Percentiles rank a stretch among this genome's conserved stretches.
Conservation (phyloP, 2,797 vertebrate genomes). For the Varecia variegata region DNA sequence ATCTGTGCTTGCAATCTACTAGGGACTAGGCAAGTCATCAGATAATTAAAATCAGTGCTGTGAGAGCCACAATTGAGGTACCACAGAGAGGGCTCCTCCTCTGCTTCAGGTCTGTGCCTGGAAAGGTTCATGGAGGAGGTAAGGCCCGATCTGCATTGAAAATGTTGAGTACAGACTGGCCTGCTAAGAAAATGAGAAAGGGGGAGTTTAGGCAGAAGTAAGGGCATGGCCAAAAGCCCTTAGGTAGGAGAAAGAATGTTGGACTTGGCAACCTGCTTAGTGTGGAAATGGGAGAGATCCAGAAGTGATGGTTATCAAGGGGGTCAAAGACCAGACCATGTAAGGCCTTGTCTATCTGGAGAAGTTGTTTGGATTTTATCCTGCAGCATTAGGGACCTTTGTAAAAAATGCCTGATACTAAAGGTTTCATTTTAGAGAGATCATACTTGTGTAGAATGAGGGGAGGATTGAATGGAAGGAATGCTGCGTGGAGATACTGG, state of each 20-base stretch:
- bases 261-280: neutral
- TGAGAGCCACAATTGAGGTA: neutral
- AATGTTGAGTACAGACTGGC: neutral
- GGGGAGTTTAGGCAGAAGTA: neutral
- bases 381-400: neutral
- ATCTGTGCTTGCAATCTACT: neutral
- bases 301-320: neutral
- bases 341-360: neutral
- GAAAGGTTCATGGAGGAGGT: neutral
- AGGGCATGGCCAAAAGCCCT: neutral
- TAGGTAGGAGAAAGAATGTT: neutral
- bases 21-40: neutral
- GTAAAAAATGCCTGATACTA: neutral
- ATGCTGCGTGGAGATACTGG: neutral
- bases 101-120: neutral
- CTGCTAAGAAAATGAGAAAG: neutral
- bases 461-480: neutral
- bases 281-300: neutral
- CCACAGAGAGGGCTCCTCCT: neutral
- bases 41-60: neutral
- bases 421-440: neutral
- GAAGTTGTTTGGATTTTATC: neutral
- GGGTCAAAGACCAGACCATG: neutral
- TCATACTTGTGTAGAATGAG: neutral
- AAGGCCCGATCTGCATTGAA: neutral